A percentile compares a stretch with the other conserved stretches of the same genome.
Conservation (phyloP, 2,113 vertebrate genomes). For the Callipepla californica region DNA sequence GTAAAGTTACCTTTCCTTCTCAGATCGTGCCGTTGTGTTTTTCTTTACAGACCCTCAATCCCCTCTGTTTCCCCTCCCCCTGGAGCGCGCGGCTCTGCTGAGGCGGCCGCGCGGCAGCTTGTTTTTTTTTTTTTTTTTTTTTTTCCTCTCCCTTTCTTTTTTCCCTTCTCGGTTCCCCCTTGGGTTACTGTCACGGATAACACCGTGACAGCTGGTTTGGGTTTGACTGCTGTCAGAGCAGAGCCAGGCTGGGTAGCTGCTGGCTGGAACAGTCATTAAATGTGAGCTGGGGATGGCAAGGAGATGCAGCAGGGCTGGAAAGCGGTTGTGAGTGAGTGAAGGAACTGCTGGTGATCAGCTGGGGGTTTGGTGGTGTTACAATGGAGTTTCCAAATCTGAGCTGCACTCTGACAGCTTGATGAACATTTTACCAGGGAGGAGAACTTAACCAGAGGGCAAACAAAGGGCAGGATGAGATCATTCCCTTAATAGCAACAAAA, state of each 20-base stretch:
- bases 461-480: not conserved
- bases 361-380: rapidly evolving
- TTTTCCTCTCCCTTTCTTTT: too few relatives aligned
- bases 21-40: too few relatives aligned
- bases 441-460: not conserved
- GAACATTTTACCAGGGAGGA: not conserved
- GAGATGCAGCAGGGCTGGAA: not conserved
- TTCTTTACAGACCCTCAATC: too few relatives aligned
- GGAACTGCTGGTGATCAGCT: rapidly evolving
- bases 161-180: too few relatives aligned
- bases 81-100: too few relatives aligned
- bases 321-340: not conserved
- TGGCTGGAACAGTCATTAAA: rapidly evolving
- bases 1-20: too few relatives aligned
- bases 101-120: too few relatives aligned
- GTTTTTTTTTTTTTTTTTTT: too few relatives aligned
- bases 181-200: too few relatives aligned
- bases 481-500: slow-evolving; percentile 6
- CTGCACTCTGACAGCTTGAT: not conserved
- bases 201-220: rapidly evolving
- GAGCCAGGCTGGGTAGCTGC: not conserved
- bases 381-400: not conserved
- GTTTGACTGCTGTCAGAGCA: rapidly evolving
- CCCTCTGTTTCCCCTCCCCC: too few relatives aligned
- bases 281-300: rapidly evolving